phyloP scores from a whole-genome alignment of 1,140 invertebrate genomes.

The Glossosoma conforme region DNA sequence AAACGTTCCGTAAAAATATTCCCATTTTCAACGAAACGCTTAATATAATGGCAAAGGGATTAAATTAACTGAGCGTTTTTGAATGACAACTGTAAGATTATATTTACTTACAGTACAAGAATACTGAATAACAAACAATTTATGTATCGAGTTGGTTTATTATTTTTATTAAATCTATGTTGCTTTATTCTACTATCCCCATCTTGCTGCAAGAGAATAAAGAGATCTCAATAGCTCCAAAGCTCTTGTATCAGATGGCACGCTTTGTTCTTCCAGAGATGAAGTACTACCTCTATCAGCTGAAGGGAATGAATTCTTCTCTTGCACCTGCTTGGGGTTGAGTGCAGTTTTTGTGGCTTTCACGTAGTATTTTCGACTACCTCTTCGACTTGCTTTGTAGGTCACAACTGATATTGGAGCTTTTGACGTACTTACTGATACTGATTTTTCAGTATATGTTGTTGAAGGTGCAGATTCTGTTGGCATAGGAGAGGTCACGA shows the following conservation, averaged over 20 bases:
- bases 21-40: too few relatives aligned
- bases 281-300: slow-evolving; percentile 46
- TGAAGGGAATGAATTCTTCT: slow-evolving; percentile 13
- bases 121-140: too few relatives aligned
- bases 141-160: too few relatives aligned
- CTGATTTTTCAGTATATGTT: slow-evolving; percentile 30
- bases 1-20: too few relatives aligned
- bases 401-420: slow-evolving; percentile 22
- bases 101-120: too few relatives aligned
- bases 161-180: too few relatives aligned
- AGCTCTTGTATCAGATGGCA: slow-evolving; percentile 64
- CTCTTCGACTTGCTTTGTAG: slow-evolving; percentile 24
- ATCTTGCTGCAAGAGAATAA: slow-evolving; percentile 75
- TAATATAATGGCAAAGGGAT: slow-evolving; percentile 6
- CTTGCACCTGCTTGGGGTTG: slow-evolving; percentile 8
- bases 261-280: slow-evolving; percentile 42
- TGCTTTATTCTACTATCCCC: too few relatives aligned
- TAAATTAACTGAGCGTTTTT: slow-evolving; percentile 6
- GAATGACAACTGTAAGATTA: too few relatives aligned
- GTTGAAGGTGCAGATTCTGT: slow-evolving; percentile 32
- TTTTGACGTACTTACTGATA: slow-evolving; percentile 32
- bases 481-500: slow-evolving; percentile 27
- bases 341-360: slow-evolving; percentile 25
- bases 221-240: slow-evolving; percentile 75
- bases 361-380: slow-evolving; percentile 22